phyloP scores from a whole-genome alignment of 2,113 vertebrate species.

The Egretta garzetta region DNA sequence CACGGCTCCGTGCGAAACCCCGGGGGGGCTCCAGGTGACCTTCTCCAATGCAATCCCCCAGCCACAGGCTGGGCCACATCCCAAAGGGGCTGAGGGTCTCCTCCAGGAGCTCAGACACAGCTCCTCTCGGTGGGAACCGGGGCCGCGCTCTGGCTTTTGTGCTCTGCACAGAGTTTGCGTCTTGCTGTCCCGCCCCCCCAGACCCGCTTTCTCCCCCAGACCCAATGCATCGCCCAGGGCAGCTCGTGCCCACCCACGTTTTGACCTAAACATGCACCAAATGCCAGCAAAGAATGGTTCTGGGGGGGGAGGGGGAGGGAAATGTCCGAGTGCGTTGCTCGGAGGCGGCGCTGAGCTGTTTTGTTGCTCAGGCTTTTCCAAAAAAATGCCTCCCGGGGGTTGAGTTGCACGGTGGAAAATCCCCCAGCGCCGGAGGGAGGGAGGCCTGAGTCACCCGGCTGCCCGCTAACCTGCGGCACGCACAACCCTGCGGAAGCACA shows the following conservation, averaged over 20 bases:
- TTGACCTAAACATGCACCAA: fast-evolving
- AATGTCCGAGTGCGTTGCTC: fast-evolving
- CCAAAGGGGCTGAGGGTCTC: background rate
- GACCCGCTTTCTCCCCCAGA: background rate
- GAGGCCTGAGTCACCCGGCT: background rate
- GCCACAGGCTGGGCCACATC: fast-evolving
- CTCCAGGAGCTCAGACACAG: background rate
- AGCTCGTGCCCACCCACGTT: fast-evolving
- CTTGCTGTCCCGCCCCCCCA: fast-evolving
- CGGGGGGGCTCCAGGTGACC: background rate
- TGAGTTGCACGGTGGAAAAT: background rate
- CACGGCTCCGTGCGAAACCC: fast-evolving
- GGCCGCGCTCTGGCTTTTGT: fast-evolving
- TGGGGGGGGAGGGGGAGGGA: too few species aligned
- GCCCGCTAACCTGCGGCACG: fast-evolving
- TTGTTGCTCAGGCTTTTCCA: background rate
- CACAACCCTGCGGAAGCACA: fast-evolving
- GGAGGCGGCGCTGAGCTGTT: background rate
- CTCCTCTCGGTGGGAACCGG: background rate
- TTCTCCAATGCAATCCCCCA: fast-evolving
- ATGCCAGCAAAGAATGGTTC: fast-evolving
- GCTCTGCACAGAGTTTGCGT: fast-evolving
- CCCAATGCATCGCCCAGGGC: fast-evolving
- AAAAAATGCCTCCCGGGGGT: background rate
- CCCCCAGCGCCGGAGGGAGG: background rate